Base-by-base conservation (phyloP, 2,113 vertebrate genomes). In the Circaetus gallicus region DNA sequence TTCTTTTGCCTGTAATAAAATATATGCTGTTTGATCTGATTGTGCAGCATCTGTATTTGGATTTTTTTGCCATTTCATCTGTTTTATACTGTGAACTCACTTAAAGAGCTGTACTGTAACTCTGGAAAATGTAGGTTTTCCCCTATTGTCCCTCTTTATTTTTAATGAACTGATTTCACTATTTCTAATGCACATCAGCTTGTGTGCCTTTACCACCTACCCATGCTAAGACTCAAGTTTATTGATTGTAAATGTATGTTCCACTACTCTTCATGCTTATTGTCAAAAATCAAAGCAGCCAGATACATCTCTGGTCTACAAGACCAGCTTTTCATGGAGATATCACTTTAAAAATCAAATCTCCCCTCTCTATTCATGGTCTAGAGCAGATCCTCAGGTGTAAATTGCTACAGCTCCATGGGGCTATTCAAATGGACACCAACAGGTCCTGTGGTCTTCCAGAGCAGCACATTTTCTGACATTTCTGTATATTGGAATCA, bases 1-100 rank as follows among this genome's bases (percentile, higher is more conserved):
- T 93, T 74, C 85, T 92, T 95, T 90, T 84, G 47, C 69, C 52
- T 84, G 16, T 74, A 74, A 76, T 89, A 74, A 93, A 93, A 84
- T 93, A 63, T 40, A 16, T 61, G 43, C 38, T 6, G 2, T 92
- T 89, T 89, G 72, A 93, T 58, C 67, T 84, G 32, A 86, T 92
- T 89, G 32, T 52, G 25, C 24, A 85, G 77, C 40, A 69, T 65
- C 24, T 71, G 11, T 63, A 69, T 95, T 86, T 86, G 61, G 32
- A 28, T 21, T 65, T 87, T 93, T 92, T 79, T 21, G 8, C 40
- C 24, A 40, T 72, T 93, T 93, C 43, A 71, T 86, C 52, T 81
- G 28, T 59, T 89, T 74, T 56, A 11, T 49, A 38, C 25, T 84
- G 43, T 61, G 36, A 92, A 86, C 5, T 11, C 36, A 36, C 76